A percentile compares a stretch with the other conserved stretches of the same genome.
These are phyloP conservation scores for Andrena haemorrhoa DNA, from an alignment of 2,888 invertebrate genomes.

Conservation along the genomic window DNA sequence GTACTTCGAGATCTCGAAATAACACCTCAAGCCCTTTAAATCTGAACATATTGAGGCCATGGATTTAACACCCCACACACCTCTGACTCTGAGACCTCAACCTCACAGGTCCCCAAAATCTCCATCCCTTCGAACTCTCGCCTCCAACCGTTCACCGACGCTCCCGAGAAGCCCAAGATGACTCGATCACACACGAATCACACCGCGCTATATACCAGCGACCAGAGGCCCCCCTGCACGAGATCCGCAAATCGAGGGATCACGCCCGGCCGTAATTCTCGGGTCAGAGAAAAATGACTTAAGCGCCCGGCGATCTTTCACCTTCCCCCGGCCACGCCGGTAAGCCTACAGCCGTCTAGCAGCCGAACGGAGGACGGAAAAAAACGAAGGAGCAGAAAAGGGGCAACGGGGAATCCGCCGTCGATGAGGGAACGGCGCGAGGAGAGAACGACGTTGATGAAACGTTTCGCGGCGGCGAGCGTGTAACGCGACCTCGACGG, in stretches of 20 bases:
- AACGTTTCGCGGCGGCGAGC: conserved; percentile 65
- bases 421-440: conserved; percentile 37
- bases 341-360: conserved; percentile 2
- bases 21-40: too few species aligned
- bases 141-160: too few species aligned
- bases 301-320: not conserved
- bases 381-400: not conserved
- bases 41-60: too few species aligned
- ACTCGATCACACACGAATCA: not conserved
- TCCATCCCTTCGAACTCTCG: too few species aligned
- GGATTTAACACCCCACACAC: not conserved
- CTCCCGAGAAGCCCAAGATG: too few species aligned
- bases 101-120: too few species aligned
- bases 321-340: not conserved
- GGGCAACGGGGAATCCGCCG: conserved; percentile 6
- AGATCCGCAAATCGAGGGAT: not conserved
- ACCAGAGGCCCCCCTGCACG: not conserved
- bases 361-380: too few species aligned
- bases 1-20: not conserved
- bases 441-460: conserved; percentile 64
- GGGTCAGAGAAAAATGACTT: conserved; percentile 6
- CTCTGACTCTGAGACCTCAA: not conserved
- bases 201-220: not conserved
- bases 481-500: conserved; percentile 65
- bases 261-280: conserved; percentile 1